Percentiles rank a stretch among this genome's conserved stretches.
phyloP scores from a whole-genome alignment of 2,888 invertebrate species.

The Philaethria dido region DNA sequence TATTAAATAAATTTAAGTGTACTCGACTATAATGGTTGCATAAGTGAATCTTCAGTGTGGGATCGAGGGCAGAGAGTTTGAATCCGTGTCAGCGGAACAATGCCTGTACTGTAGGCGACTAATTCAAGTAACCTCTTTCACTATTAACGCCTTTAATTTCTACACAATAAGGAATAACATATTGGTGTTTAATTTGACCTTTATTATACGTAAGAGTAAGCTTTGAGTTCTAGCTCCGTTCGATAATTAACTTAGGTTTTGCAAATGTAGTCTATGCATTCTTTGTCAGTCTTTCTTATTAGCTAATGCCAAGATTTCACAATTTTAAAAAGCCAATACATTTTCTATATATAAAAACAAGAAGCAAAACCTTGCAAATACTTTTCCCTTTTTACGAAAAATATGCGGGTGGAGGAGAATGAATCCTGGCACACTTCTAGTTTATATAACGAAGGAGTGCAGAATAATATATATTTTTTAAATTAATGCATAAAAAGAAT shows the following conservation, averaged over 20 bases:
- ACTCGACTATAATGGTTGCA: slow-evolving; percentile 55
- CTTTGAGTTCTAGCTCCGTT: not conserved
- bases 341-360: no score
- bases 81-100: slow-evolving; percentile 71
- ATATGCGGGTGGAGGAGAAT: no score
- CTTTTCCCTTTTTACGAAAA: no score
- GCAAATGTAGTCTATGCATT: slow-evolving; percentile 1
- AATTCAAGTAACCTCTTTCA: not conserved
- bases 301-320: not conserved
- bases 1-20: slow-evolving; percentile 53
- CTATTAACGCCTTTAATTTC: slow-evolving; percentile 5
- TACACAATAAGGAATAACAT: not conserved
- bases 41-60: slow-evolving; percentile 69
- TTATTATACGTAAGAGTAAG: slow-evolving; percentile 9
- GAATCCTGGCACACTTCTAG: no score
- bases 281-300: not conserved
- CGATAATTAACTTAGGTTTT: slow-evolving; percentile 20
- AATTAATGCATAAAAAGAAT: no score
- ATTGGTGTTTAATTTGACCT: not conserved
- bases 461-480: no score
- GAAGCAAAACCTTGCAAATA: no score
- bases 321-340: not conserved
- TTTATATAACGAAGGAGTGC: no score
- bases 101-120: slow-evolving; percentile 41
- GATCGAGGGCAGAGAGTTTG: slow-evolving; percentile 63